phyloP scores from a whole-genome alignment of 2,888 invertebrate genomes.

The Escarpia spicata region DNA sequence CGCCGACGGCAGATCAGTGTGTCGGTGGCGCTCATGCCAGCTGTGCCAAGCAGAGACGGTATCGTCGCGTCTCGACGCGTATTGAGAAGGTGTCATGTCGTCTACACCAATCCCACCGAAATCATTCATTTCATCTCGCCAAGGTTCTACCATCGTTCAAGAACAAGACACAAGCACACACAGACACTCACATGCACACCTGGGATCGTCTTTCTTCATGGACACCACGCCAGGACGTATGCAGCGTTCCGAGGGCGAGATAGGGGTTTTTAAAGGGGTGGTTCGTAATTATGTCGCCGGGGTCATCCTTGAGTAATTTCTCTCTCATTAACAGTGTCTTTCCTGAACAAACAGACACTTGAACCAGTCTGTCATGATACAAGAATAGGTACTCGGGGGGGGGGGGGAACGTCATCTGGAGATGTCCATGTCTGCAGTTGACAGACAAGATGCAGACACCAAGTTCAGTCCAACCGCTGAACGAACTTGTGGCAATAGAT shows the following conservation, averaged over 20 bases:
- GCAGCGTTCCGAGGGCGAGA: neutral
- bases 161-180: neutral
- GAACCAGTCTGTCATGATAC: neutral
- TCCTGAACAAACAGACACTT: neutral
- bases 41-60: conserved; percentile 9
- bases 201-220: neutral
- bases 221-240: neutral
- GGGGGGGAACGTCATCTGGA: neutral
- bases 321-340: neutral
- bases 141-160: neutral
- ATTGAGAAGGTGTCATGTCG: neutral
- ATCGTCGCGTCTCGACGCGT: no score
- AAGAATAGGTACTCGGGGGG: neutral
- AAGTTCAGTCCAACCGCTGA: neutral
- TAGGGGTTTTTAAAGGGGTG: neutral
- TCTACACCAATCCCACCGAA: neutral
- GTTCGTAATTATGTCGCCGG: neutral
- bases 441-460: neutral
- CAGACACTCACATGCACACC: neutral
- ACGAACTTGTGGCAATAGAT: neutral
- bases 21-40: neutral
- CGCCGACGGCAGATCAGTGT: neutral
- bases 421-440: neutral
- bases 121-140: neutral
- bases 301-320: neutral